Conservation (phyloP, 2,113 vertebrate species). For the Trichomycterus rosablanca region DNA sequence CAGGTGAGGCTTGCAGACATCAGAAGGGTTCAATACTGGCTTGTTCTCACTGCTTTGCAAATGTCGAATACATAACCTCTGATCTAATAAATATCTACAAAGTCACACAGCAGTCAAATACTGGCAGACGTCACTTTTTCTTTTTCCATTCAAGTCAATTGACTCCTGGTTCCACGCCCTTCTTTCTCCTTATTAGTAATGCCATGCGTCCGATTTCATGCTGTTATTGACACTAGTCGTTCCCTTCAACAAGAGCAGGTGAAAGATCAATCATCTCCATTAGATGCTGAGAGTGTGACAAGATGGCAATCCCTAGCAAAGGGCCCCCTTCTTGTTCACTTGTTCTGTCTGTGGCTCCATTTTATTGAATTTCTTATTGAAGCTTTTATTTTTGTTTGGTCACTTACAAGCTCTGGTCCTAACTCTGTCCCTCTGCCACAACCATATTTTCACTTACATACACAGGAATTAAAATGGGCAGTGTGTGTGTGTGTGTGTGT, state of each 20-base stretch:
- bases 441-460: not conserved
- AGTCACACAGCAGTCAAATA: not conserved
- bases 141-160: constrained; percentile 30
- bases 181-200: constrained; percentile 17
- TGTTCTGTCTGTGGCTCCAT: constrained; percentile 20
- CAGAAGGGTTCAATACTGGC: constrained; percentile 14
- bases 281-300: constrained; percentile 46
- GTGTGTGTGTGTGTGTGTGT: not conserved
- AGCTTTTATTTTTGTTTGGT: constrained; percentile 17
- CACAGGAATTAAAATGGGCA: constrained; percentile 1
- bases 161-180: constrained; percentile 6
- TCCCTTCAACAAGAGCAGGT: constrained; percentile 42
- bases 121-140: constrained; percentile 5
- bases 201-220: constrained; percentile 35
- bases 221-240: constrained; percentile 48
- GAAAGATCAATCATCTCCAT: constrained; percentile 51
- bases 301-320: constrained; percentile 41
- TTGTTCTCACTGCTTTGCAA: not conserved
- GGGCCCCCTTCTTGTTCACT: constrained; percentile 25
- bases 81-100: constrained; percentile 17
- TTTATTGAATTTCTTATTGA: constrained; percentile 22
- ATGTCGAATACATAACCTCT: constrained; percentile 13
- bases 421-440: constrained; percentile 8
- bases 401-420: constrained; percentile 1
- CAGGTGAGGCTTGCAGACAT: constrained; percentile 22